Evolutionary conservation across 2,797 vertebrate genomes (phyloP).

Genomic region (Spea hammondii): DNA sequence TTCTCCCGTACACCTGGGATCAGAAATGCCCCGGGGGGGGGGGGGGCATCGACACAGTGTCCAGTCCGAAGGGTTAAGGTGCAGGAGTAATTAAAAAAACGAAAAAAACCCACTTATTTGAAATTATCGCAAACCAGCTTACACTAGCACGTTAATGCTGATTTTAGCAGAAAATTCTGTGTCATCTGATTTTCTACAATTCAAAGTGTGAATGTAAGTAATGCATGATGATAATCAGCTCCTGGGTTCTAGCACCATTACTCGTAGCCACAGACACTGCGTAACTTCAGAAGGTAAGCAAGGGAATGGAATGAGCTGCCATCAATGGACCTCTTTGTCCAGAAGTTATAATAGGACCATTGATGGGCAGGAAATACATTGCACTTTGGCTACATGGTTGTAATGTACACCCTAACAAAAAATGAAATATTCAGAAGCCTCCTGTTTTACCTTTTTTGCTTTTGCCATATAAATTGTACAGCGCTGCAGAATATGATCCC

Average conservation of each 20-base stretch:
- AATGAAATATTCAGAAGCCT: constrained; percentile 1
- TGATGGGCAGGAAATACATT: constrained; percentile 42
- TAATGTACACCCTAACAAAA: background rate
- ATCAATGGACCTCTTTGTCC: constrained; percentile 37
- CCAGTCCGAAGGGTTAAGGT: too few relatives aligned
- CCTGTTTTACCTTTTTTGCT: background rate
- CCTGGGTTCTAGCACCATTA: background rate
- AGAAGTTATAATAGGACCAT: constrained; percentile 29
- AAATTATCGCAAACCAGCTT: background rate
- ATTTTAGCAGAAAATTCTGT: too few relatives aligned
- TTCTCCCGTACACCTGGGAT: too few relatives aligned
- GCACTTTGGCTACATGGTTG: constrained; percentile 4
- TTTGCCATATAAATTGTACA: background rate
- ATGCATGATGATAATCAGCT: constrained; percentile 23
- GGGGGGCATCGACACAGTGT: too few relatives aligned
- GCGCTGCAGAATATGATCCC: too few relatives aligned
- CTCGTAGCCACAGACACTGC: background rate
- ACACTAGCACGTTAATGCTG: too few relatives aligned
- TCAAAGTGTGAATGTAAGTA: background rate
- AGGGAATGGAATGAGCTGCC: constrained; percentile 14
- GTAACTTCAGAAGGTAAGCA: constrained; percentile 11
- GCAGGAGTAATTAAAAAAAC: too few relatives aligned
- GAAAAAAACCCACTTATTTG: background rate
- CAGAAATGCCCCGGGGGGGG: too few relatives aligned
- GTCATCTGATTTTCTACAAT: background rate